These are phyloP conservation scores for Laothoe populi DNA, from an alignment of 2,888 invertebrate species.

Conservation along the genomic window DNA sequence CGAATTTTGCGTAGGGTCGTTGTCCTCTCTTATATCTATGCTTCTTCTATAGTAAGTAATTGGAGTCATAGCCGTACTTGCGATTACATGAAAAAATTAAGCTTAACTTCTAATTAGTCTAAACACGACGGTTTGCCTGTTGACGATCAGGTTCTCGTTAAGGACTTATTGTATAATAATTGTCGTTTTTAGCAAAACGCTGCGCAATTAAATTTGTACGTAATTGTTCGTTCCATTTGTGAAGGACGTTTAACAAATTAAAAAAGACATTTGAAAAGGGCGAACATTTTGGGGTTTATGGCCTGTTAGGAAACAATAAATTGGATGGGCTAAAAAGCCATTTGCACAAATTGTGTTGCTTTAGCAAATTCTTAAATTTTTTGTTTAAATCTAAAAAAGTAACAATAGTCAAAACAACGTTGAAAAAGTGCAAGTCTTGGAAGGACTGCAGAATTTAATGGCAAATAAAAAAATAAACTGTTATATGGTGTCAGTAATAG, in stretches of 20 bases:
- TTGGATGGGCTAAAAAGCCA: conserved; percentile 63
- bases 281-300: conserved; percentile 57
- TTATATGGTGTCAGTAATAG: background rate
- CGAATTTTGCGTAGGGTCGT: conserved; percentile 85
- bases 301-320: conserved; percentile 51
- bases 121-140: conserved; percentile 32
- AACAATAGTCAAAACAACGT: conserved; percentile 40
- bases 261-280: conserved; percentile 43
- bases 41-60: conserved; percentile 44
- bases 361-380: conserved; percentile 29
- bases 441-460: conserved; percentile 44
- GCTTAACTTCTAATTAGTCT: conserved; percentile 54
- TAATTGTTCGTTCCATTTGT: conserved; percentile 49
- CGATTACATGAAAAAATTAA: conserved; percentile 34
- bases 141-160: conserved; percentile 32
- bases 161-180: conserved; percentile 40
- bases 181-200: conserved; percentile 61
- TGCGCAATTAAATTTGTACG: conserved; percentile 62
- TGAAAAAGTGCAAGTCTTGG: conserved; percentile 61
- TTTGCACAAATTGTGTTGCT: conserved; percentile 74
- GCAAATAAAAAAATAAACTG: conserved; percentile 10
- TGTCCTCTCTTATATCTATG: conserved; percentile 71
- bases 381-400: conserved; percentile 41
- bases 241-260: conserved; percentile 36
- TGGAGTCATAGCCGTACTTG: conserved; percentile 34